A percentile compares a stretch with the other conserved stretches of the same genome.
Conservation (phyloP, 2,888 invertebrate species). For the Tupiocoris notatus region DNA sequence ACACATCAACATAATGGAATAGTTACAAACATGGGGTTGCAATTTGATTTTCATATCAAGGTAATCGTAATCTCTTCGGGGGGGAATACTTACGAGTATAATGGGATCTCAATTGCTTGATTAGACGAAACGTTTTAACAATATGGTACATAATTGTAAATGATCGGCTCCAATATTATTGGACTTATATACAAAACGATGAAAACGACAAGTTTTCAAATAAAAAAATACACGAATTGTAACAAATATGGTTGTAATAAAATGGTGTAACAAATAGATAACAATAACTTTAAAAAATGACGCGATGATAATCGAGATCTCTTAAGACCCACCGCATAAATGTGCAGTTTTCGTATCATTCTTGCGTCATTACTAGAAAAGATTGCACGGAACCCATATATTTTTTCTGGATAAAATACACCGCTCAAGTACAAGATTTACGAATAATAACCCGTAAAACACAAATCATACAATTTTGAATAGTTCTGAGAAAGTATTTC, state of each 20-base stretch:
- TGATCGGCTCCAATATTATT: not conserved
- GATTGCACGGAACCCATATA: slow-evolving; percentile 26
- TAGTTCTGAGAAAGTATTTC: too few relatives aligned
- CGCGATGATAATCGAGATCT: slow-evolving; percentile 20
- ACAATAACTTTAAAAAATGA: slow-evolving; percentile 33
- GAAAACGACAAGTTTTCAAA: not conserved
- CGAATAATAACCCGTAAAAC: slow-evolving; percentile 4
- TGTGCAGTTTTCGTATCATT: slow-evolving; percentile 3
- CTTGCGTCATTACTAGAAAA: slow-evolving; percentile 1
- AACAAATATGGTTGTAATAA: not conserved
- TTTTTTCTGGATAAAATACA: slow-evolving; percentile 6
- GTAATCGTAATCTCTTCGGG: slow-evolving; percentile 8
- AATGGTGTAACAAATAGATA: slow-evolving; percentile 27
- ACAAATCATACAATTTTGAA: not conserved
- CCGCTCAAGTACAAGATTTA: not conserved
- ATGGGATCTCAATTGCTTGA: not conserved
- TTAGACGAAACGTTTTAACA: slow-evolving; percentile 9
- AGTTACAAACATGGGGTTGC: slow-evolving; percentile 45
- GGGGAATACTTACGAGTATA: slow-evolving; percentile 10
- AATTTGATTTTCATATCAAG: slow-evolving; percentile 29
- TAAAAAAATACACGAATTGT: slow-evolving; percentile 1
- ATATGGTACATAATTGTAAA: not conserved
- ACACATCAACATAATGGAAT: slow-evolving; percentile 48
- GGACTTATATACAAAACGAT: slow-evolving; percentile 21
- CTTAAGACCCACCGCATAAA: slow-evolving; percentile 8